These are phyloP conservation scores for Eulacestoma nigropectus DNA, from an alignment of 2,113 vertebrate species.

Conservation along the genomic window DNA sequence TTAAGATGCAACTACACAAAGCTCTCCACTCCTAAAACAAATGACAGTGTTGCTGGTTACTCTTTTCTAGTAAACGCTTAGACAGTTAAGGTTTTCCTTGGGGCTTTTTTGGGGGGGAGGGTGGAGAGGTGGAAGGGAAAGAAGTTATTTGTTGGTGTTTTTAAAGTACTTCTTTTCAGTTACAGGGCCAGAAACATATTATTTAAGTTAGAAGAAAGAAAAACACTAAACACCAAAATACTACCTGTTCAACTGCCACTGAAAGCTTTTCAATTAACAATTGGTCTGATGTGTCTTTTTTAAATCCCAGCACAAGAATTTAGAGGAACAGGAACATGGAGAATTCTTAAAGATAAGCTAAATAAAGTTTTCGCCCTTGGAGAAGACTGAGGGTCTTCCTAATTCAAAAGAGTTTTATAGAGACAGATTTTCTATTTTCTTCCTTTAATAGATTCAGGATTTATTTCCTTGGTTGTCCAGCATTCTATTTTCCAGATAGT, in stretches of 20 bases:
- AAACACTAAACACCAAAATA: rapidly evolving
- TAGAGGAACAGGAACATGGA: not conserved
- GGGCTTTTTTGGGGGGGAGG: not conserved
- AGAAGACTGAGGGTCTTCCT: not conserved
- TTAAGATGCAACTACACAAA: not conserved
- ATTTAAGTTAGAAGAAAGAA: not conserved
- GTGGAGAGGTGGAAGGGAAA: too few relatives aligned
- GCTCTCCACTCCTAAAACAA: not conserved
- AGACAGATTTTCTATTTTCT: slow-evolving; percentile 5
- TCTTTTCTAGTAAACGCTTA: not conserved
- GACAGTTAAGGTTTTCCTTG: not conserved
- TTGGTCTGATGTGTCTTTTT: not conserved
- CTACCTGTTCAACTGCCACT: not conserved
- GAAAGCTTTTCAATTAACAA: not conserved
- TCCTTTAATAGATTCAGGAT: slow-evolving; percentile 14
- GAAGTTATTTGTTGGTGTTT: not conserved
- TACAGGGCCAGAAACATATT: not conserved
- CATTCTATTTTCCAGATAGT: not conserved
- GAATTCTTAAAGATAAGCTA: not conserved
- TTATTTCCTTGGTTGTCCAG: not conserved
- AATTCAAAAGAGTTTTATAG: not conserved
- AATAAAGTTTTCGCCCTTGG: not conserved
- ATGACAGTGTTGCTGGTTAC: not conserved
- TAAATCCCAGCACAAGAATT: not conserved
- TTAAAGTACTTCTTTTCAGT: not conserved